These are phyloP conservation scores for Alfaro cultratus DNA, from an alignment of 2,797 vertebrate genomes.

Conservation along the genomic window DNA sequence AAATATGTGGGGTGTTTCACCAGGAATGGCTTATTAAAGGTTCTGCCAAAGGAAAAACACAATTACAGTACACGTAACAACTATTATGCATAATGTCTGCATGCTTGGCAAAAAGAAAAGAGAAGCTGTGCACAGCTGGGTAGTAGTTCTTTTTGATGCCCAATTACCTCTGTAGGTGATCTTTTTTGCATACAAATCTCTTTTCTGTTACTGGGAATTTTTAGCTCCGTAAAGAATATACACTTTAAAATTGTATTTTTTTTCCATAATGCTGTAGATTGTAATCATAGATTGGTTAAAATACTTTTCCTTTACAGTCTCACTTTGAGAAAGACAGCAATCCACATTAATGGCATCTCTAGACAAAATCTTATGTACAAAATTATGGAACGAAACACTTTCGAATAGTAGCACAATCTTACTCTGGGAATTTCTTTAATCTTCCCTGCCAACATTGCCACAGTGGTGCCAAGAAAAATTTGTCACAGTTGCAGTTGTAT, in stretches of 20 bases:
- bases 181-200: neutral
- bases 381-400: neutral
- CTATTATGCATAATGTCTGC: neutral
- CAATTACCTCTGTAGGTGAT: neutral
- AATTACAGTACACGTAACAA: neutral
- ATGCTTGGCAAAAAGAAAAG: neutral
- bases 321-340: neutral
- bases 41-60: neutral
- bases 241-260: neutral
- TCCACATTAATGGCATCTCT: neutral
- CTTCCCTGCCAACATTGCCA: neutral
- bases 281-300: neutral
- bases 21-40: neutral
- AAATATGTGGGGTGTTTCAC: neutral
- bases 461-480: neutral
- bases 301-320: neutral
- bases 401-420: neutral
- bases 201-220: neutral
- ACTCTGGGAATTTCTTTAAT: neutral
- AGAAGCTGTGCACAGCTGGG: constrained; percentile 1
- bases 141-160: neutral
- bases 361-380: neutral
- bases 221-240: neutral
- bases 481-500: neutral
- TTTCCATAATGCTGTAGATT: neutral